Evolutionary conservation across 2,113 vertebrate species (phyloP), one percentile per base, ranked within the genome.

Genomic region (Dicaeum eximium): DNA sequence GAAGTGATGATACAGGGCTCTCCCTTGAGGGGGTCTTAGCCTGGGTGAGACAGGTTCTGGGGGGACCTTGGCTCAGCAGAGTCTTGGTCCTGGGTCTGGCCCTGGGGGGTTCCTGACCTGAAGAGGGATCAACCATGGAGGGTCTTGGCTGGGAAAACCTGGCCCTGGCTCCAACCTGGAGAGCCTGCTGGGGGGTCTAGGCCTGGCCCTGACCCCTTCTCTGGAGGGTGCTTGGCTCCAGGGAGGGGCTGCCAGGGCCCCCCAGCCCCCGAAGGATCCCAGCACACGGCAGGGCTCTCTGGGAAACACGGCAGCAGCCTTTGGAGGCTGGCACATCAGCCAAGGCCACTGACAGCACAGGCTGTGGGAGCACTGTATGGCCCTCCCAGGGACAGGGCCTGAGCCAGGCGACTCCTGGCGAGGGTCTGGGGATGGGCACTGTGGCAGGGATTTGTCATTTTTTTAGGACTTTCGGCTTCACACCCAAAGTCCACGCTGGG

Each of bases 381-480:
- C 13, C 11, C 20, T 75, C 9, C 13, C 5, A 20, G 58, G 24
- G 17, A 31, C 0, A 0, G 20, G 21, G 5, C 35, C 42, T n/a
- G 79, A 35, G 25, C 12, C 2, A 2, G 27, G 23, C 40, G 27
- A 35, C 23, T 13, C 40, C 70, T 28, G 23, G 33, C 28, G 7
- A 48, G 38, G 15, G 10, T 33, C 8, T 54, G 58, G 60, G 50
- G 6, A 16, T 24, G 33, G 30, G 25, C 25, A 24, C 16, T 10
- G 6, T 1, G 2, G 19, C 35, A 60, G 30, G 17, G 14, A 40
- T 21, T 10, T 1, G 1, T 13, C 0, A 0, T 30, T 40, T 73
- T 71, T 19, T 0, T 2, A 6, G 35, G 14, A 25, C 3, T 66
- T 42, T 50, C 4, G 1, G 57, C 35, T 75, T 48, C 25, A 3